Evolutionary conservation across 1,140 invertebrate genomes (phyloP), one percentile per base, ranked within the genome.

Genomic region (Bombus pyrosoma): DNA sequence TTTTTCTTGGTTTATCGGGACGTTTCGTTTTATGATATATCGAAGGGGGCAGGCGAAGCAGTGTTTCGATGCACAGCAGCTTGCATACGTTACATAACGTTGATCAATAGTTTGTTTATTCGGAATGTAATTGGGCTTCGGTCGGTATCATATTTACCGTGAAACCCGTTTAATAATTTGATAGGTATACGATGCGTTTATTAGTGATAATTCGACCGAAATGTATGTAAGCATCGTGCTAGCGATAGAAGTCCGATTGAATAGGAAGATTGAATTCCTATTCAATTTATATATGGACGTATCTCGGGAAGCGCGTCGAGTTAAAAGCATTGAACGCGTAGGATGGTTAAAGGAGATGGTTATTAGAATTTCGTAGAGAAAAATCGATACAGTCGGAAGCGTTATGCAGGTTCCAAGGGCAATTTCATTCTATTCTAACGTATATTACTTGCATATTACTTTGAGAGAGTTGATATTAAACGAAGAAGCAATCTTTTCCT

Each of bases 341-440:
- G 12, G 47, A 37, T 8, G 69, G 69, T n/a, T 71, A 71, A 71
- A 69, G 28, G 39, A 41, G 69, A 43, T 73, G 41, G 71, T 73
- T 73, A 73, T 73, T 76, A 76, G 74, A 59, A 76, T 76, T 76
- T 53, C 74, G n/a, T 59, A 53, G 25, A 76, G 74, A 76, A 76
- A 76, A 39, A 37, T 59, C 34, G 53, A 76, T 76, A 62, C 59
- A 28, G 74, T 4, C 9, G 53, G 25, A 18, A 25, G 13, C 32
- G 25, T 59, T 34, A n/a, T 15, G 32, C 25, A 75, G 25, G n/a
- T 39, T 39, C 10, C 34, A 37, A 37, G 28, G 8, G n/a, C 13
- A 43, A 43, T 32, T 73, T 32, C 41, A 28, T 43, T 73, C 71
- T 43, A 73, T 73, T 43, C 32, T 47, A 73, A 47, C 18, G 41